A percentile compares a stretch with the other conserved stretches of the same genome.
Conservation (phyloP, 2,797 vertebrate species). For the Melanotaenia pygmaea region DNA sequence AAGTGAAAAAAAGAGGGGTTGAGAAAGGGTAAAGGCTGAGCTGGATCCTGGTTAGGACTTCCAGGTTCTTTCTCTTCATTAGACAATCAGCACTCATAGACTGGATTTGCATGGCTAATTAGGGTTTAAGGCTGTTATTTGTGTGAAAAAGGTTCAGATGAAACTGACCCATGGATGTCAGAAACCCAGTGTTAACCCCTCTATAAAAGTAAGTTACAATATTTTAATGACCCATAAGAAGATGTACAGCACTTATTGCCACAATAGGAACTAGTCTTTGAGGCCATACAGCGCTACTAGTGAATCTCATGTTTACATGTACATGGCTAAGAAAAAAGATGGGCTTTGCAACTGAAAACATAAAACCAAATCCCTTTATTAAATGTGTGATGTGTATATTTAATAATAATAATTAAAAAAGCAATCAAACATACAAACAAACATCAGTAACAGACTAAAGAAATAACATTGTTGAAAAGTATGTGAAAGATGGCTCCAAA, state of each 20-base stretch:
- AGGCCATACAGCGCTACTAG: too few relatives aligned
- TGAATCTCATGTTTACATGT: too few relatives aligned
- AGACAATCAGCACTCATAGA: slow-evolving; percentile 90
- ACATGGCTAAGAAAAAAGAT: too few relatives aligned
- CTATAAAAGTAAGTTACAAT: slow-evolving; percentile 55
- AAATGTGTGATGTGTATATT: not conserved
- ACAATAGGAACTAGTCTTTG: too few relatives aligned
- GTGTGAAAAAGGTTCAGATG: slow-evolving; percentile 86
- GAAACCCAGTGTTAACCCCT: slow-evolving; percentile 77
- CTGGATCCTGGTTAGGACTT: slow-evolving; percentile 80
- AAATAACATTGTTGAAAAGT: too few relatives aligned
- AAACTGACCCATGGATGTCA: slow-evolving; percentile 85
- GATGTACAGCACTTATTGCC: not conserved
- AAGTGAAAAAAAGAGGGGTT: slow-evolving; percentile 26
- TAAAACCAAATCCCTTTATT: too few relatives aligned
- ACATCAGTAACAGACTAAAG: too few relatives aligned
- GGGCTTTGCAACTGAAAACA: too few relatives aligned
- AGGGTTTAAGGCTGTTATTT: slow-evolving; percentile 84
- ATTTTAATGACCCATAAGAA: not conserved
- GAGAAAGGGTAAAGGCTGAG: slow-evolving; percentile 54
- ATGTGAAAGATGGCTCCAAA: too few relatives aligned
- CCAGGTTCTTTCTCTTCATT: slow-evolving; percentile 81
- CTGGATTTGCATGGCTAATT: slow-evolving; percentile 97
- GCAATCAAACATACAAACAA: too few relatives aligned
- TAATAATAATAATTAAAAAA: too few relatives aligned